Evolutionary conservation across 2,113 vertebrate genomes (phyloP).

Genomic region (Otocyon megalotis): DNA sequence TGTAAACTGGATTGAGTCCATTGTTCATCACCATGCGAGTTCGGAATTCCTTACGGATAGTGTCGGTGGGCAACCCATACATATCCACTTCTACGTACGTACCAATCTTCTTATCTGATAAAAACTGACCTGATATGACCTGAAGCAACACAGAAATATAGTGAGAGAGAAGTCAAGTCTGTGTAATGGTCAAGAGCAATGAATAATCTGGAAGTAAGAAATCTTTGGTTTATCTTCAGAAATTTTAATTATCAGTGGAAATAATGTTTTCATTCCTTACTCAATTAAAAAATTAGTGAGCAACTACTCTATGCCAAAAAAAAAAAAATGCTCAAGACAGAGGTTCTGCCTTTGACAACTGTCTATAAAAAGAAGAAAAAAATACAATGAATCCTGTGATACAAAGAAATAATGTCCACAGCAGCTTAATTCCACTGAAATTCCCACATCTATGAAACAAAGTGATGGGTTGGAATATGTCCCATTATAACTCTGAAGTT

Average conservation of each 20-base stretch:
- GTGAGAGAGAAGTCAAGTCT: neutral
- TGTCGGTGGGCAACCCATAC: slow-evolving; percentile 98
- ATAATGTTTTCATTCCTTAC: neutral
- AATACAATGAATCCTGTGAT: neutral
- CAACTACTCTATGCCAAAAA: neutral
- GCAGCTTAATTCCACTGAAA: neutral
- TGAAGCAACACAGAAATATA: slow-evolving; percentile 75
- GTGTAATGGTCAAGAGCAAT: neutral
- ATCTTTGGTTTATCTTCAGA: neutral
- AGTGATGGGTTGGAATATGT: neutral
- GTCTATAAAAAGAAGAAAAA: neutral
- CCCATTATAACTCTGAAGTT: neutral
- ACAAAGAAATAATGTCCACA: neutral
- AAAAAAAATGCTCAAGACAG: neutral
- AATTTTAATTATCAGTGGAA: neutral
- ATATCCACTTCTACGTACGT: slow-evolving; percentile 99
- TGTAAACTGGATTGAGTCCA: slow-evolving; percentile 98
- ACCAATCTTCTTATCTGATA: slow-evolving; percentile 99
- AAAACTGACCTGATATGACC: slow-evolving; percentile 99
- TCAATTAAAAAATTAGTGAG: neutral
- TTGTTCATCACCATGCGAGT: slow-evolving; percentile 99
- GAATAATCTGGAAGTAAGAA: neutral
- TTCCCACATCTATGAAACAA: neutral
- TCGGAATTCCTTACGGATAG: slow-evolving; percentile 98
- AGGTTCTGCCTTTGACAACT: neutral